Conservation (phyloP, 35 echinoderm and acorn worm species). For the Anneissia japonica region DNA sequence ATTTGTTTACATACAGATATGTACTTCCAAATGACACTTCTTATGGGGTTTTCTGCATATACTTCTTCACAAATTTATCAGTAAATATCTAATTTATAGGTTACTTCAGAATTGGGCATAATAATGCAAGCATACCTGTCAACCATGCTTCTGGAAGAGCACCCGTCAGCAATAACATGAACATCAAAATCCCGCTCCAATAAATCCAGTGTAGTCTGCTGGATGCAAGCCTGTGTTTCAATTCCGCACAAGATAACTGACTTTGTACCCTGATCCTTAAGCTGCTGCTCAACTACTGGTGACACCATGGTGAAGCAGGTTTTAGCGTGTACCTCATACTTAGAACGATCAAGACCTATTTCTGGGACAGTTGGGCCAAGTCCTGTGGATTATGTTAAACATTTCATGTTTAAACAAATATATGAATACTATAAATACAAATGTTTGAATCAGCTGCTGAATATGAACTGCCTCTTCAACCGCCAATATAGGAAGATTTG, state of each 20-base stretch:
- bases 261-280: conserved; percentile 42
- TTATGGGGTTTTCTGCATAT: too few species aligned
- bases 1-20: too few species aligned
- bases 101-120: too few species aligned
- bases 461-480: too few species aligned
- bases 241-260: conserved; percentile 91
- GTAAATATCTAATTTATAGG: too few species aligned
- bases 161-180: conserved; percentile 88
- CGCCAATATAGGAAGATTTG: too few species aligned
- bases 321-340: conserved; percentile 57
- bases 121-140: conserved; percentile 82
- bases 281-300: conserved; percentile 59
- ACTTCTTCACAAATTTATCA: too few species aligned
- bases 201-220: conserved; percentile 84
- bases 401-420: too few species aligned
- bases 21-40: too few species aligned
- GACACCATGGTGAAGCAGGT: conserved; percentile 90
- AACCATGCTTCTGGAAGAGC: conserved; percentile 88
- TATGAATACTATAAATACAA: too few species aligned
- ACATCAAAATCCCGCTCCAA: conserved; percentile 86
- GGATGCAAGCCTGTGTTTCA: conserved; percentile 84
- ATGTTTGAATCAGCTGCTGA: too few species aligned
- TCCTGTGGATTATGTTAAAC: too few species aligned
- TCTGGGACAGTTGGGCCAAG: conserved; percentile 78
- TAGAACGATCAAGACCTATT: conserved; percentile 47